Evolutionary conservation across 2,113 vertebrate genomes (phyloP), one percentile per base, ranked within the genome.

Genomic region (Sceloporus undulatus): DNA sequence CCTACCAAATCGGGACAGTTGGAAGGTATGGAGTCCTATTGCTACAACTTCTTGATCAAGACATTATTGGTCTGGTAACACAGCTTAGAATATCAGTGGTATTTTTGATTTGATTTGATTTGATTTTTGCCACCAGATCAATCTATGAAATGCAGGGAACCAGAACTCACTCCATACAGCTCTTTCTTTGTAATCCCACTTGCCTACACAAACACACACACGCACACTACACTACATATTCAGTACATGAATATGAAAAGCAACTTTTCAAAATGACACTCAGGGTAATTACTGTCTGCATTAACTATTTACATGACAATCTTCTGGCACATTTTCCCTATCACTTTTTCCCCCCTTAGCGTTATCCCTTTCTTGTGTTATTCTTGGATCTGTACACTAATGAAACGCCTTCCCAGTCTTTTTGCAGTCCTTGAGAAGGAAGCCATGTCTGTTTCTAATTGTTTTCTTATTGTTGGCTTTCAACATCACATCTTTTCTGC

Each of bases 401-500:
- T 90, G 87, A 89, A 94, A 95, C 91, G 87, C 27, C 29, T 87
- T 94, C 85, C 87, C 87, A 52, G 93, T 87, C 87, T 92, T 95
- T 84, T 90, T 91, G 74, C 62, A 94, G 92, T 89, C 87, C 88
- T 89, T 86, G 91, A 93, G 86, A 38, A 87, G 78, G 18, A 54
- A 78, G 65, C 91, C 56, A 90, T 94, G 88, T 94, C 93, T 96
- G 94, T 95, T 96, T 96, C 91, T 95, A 95, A 96, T 96, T 94
- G 94, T 95, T 96, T 95, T 95, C 91, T 94, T 95, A 95, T 92
- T 94, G 94, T 94, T 95, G 93, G 92, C 92, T 96, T 96, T 96
- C 93, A 95, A 96, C 93, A 95, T 95, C 90, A 93, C 91, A 91
- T 65, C 74, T 91, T 94, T 91, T 94, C 88, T 94, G 89, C 93